phyloP scores from a whole-genome alignment of 2,888 invertebrate species.

The Andricus curvator region DNA sequence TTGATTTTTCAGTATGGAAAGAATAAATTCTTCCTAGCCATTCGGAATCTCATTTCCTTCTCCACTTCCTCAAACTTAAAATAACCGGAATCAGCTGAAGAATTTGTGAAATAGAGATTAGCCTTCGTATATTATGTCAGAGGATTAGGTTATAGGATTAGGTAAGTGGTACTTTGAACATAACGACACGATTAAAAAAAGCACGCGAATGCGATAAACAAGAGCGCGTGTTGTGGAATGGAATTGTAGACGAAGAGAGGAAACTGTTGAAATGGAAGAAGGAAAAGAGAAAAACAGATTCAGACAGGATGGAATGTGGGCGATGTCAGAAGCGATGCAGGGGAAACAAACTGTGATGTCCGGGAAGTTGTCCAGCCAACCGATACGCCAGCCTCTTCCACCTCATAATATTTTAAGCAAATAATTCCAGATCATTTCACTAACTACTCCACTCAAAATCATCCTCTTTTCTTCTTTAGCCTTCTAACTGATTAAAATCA shows the following conservation, averaged over 20 bases:
- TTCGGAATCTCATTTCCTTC: background rate
- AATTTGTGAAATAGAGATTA: background rate
- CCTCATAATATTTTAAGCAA: background rate
- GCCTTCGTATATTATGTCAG: background rate
- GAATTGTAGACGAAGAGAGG: background rate
- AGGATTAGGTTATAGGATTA: background rate
- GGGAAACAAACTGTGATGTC: constrained; percentile 32
- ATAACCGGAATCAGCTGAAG: background rate
- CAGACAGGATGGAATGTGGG: constrained; percentile 39
- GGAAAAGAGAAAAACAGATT: constrained; percentile 20
- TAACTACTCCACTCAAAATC: background rate
- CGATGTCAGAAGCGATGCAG: constrained; percentile 25
- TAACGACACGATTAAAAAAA: background rate
- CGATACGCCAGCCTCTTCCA: constrained; percentile 11
- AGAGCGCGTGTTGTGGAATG: background rate
- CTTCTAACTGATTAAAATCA: background rate
- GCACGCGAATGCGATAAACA: background rate
- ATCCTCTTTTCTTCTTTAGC: background rate
- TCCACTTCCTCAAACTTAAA: background rate
- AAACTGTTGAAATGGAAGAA: background rate
- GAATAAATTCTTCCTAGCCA: background rate
- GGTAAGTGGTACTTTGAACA: background rate
- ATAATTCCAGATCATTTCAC: background rate
- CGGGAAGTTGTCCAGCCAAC: constrained; percentile 27
- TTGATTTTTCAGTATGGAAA: background rate